Evolutionary conservation across 2,797 vertebrate genomes (phyloP).

Genomic region (Microtus agrestis): DNA sequence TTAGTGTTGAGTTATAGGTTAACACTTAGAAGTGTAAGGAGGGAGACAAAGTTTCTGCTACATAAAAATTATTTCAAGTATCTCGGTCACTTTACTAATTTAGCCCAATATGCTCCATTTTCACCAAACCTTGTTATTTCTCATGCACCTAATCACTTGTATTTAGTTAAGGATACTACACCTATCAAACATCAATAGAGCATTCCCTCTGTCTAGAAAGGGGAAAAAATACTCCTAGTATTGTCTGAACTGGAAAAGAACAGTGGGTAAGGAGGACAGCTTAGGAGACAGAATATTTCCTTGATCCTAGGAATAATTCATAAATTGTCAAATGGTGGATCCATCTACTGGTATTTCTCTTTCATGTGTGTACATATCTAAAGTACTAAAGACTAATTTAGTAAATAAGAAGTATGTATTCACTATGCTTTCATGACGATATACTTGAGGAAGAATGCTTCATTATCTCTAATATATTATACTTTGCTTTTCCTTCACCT

Average conservation of each 20-base stretch:
- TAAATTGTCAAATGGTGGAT: background rate
- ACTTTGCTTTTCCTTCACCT: constrained; percentile 41
- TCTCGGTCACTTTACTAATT: background rate
- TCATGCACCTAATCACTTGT: background rate
- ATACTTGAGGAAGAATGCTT: background rate
- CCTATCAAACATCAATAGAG: background rate
- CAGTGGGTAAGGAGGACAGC: background rate
- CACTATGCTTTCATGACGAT: background rate
- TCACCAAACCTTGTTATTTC: background rate
- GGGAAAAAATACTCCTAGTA: background rate
- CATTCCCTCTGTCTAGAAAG: background rate
- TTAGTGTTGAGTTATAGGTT: background rate
- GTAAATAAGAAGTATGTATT: constrained; percentile 1
- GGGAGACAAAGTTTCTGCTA: background rate
- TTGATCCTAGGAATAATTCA: background rate
- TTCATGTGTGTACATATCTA: background rate
- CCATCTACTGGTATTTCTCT: background rate
- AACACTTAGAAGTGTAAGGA: constrained; percentile 9
- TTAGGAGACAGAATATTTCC: background rate
- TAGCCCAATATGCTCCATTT: background rate
- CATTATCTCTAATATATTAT: background rate
- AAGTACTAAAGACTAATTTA: background rate
- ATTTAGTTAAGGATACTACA: background rate
- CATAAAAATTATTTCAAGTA: background rate
- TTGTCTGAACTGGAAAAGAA: background rate